These are phyloP conservation scores for Hephaestus fuliginosus DNA, from an alignment of 2,797 vertebrate species.

Conservation along the genomic window DNA sequence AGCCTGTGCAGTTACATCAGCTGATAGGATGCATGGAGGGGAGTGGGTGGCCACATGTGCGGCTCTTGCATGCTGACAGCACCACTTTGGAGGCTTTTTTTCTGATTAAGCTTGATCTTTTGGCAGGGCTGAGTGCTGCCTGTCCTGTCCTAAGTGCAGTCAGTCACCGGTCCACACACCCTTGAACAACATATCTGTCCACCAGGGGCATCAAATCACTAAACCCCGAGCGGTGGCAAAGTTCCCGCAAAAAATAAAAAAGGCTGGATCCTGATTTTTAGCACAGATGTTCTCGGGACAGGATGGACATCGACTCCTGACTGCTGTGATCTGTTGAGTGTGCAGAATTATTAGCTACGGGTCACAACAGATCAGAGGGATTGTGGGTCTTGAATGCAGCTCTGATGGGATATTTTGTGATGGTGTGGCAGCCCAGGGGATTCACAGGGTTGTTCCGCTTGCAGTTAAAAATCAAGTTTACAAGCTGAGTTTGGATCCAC, in stretches of 20 bases:
- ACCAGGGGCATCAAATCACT: constrained; percentile 45
- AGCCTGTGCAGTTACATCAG: constrained; percentile 2
- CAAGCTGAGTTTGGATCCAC: constrained; percentile 40
- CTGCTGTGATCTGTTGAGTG: constrained; percentile 10
- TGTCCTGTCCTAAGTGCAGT: constrained; percentile 44
- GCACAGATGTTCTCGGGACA: constrained; percentile 6
- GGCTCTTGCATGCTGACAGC: constrained; percentile 42
- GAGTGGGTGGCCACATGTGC: constrained; percentile 5
- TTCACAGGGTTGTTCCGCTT: background rate
- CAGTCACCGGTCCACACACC: constrained; percentile 38
- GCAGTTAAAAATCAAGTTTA: constrained; percentile 37
- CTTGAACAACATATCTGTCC: constrained; percentile 47
- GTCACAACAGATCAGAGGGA: constrained; percentile 35
- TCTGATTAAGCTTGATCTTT: constrained; percentile 59
- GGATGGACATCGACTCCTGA: background rate
- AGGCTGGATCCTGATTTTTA: constrained; percentile 23
- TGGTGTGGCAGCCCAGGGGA: background rate
- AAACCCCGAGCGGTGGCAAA: constrained; percentile 48
- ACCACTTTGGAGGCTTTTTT: constrained; percentile 42
- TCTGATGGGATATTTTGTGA: constrained; percentile 23
- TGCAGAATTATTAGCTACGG: constrained; percentile 11
- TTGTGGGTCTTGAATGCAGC: constrained; percentile 39
- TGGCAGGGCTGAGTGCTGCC: constrained; percentile 50
- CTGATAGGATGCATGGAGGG: constrained; percentile 1
- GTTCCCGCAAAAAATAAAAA: constrained; percentile 38